These are phyloP conservation scores for Taurulus bubalis DNA, from an alignment of 2,113 vertebrate genomes.

Conservation along the genomic window DNA sequence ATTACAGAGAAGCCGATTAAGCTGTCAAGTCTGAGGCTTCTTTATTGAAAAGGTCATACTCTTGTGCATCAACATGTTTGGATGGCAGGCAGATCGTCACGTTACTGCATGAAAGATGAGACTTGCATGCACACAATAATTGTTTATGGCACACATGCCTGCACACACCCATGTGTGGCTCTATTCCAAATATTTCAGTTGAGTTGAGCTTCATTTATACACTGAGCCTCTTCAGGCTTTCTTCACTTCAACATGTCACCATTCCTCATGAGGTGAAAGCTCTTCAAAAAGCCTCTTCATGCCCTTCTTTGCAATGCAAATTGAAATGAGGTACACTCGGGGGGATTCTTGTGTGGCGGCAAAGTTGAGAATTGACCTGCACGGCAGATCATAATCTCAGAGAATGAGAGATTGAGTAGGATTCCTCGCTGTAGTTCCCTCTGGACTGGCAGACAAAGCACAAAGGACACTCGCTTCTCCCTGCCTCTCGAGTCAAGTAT, in stretches of 20 bases:
- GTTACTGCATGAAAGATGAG: not conserved
- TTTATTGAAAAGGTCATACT: not conserved
- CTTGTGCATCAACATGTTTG: conserved; percentile 5
- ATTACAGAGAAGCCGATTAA: not conserved
- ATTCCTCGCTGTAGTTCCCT: conserved; percentile 65
- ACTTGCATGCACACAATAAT: conserved; percentile 3
- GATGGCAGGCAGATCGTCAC: conserved; percentile 7
- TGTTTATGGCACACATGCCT: conserved; percentile 13
- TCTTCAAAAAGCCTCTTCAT: conserved; percentile 41
- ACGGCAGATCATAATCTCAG: conserved; percentile 77
- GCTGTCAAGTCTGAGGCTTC: conserved; percentile 16
- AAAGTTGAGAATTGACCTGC: conserved; percentile 72
- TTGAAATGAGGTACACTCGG: conserved; percentile 57
- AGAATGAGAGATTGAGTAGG: conserved; percentile 56
- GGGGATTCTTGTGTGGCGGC: conserved; percentile 72
- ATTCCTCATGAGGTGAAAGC: conserved; percentile 47
- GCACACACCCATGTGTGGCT: conserved; percentile 36
- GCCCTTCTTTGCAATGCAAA: conserved; percentile 65
- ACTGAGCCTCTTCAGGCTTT: conserved; percentile 23
- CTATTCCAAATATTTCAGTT: conserved; percentile 42
- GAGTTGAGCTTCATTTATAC: conserved; percentile 21
- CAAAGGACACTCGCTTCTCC: conserved; percentile 54
- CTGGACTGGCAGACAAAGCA: conserved; percentile 63
- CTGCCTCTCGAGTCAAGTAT: conserved; percentile 45
- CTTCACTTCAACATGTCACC: conserved; percentile 37